These are phyloP conservation scores for Antechinus flavipes DNA, from an alignment of 2,113 vertebrate genomes.

Conservation along the genomic window DNA sequence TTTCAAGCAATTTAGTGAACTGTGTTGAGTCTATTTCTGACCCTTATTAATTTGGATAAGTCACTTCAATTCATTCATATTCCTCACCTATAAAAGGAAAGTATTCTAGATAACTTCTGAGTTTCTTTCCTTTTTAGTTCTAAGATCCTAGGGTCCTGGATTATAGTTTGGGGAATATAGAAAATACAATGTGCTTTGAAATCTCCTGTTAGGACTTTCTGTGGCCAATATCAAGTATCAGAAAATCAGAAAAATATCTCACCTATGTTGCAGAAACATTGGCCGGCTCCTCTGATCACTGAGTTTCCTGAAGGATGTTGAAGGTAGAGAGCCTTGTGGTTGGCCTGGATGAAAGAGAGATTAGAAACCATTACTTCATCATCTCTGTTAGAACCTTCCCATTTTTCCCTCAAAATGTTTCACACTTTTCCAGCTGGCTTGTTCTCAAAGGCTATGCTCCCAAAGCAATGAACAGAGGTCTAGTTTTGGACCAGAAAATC, in stretches of 20 bases:
- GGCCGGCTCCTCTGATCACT: conserved; percentile 21
- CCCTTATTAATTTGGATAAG: background rate
- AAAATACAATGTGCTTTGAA: background rate
- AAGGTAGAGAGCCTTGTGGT: conserved; percentile 1
- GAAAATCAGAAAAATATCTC: background rate
- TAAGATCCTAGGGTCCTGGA: background rate
- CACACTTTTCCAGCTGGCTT: background rate
- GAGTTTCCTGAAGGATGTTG: fast-evolving
- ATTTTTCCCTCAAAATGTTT: background rate
- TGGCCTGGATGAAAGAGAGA: conserved; percentile 14
- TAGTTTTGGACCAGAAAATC: background rate
- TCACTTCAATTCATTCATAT: background rate
- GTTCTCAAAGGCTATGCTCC: background rate
- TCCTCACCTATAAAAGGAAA: background rate
- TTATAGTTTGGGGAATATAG: background rate
- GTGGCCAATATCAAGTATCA: fast-evolving
- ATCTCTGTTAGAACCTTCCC: background rate
- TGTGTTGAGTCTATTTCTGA: background rate
- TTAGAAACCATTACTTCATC: background rate
- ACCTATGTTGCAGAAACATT: conserved; percentile 33
- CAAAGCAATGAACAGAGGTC: background rate
- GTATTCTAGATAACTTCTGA: background rate
- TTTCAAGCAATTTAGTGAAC: background rate
- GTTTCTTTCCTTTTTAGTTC: background rate
- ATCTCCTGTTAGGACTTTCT: background rate